Evolutionary conservation across 2,797 vertebrate genomes (phyloP).

Genomic region (Hydrolagus colliei): DNA sequence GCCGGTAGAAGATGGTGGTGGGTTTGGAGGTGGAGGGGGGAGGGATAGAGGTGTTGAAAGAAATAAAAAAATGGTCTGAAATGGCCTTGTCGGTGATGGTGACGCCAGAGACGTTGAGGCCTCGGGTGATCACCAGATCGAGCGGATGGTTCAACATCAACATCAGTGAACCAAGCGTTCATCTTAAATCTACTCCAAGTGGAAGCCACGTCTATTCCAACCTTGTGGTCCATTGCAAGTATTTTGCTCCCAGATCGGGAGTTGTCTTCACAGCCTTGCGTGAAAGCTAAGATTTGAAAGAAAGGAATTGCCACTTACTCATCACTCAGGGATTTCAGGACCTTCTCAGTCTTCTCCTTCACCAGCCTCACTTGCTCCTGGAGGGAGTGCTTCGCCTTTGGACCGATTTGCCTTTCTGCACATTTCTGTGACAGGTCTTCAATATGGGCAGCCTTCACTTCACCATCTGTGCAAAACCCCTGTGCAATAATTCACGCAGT

Average conservation of each 20-base stretch:
- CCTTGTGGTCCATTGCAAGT: background rate
- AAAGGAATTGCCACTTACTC: constrained; percentile 69
- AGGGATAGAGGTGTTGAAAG: too few relatives aligned
- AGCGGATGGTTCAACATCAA: too few relatives aligned
- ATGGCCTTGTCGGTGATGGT: too few relatives aligned
- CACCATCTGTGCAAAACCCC: constrained; percentile 69
- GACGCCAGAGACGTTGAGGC: too few relatives aligned
- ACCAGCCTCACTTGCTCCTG: constrained; percentile 69
- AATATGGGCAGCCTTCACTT: constrained; percentile 71
- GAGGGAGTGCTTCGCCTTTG: constrained; percentile 72
- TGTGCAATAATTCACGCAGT: constrained; percentile 43
- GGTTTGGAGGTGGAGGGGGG: too few relatives aligned
- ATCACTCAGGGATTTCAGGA: constrained; percentile 74
- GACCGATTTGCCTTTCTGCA: constrained; percentile 79
- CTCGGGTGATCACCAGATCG: too few relatives aligned
- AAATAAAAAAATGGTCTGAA: too few relatives aligned
- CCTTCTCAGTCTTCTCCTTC: constrained; percentile 73
- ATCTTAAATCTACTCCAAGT: too few relatives aligned
- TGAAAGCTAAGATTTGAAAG: background rate
- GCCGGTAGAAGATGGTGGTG: too few relatives aligned
- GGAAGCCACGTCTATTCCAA: too few relatives aligned
- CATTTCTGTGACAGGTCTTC: constrained; percentile 78
- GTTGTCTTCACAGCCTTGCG: background rate
- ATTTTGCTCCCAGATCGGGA: background rate
- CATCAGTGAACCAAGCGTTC: too few relatives aligned